phyloP scores from a whole-genome alignment of 2,888 invertebrate species.

The Lasioglossum marginatum region DNA sequence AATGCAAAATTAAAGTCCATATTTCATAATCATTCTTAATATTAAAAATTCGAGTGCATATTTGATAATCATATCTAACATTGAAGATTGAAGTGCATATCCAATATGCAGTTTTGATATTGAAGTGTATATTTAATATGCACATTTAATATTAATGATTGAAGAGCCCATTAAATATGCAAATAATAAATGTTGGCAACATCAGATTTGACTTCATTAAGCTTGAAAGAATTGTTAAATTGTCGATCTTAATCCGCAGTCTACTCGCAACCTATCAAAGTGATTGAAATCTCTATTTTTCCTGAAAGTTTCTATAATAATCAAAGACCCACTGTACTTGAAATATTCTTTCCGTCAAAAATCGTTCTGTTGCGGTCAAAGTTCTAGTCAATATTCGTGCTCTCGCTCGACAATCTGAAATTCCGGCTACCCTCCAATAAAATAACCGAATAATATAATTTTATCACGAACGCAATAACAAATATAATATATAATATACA shows the following conservation, averaged over 20 bases:
- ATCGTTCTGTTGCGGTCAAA: conserved; percentile 54
- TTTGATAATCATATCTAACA: background rate
- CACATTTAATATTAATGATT: background rate
- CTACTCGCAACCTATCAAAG: background rate
- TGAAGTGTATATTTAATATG: background rate
- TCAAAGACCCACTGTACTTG: conserved; percentile 3
- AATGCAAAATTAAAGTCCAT: background rate
- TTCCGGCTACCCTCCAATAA: conserved; percentile 45
- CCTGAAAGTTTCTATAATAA: background rate
- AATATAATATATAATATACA: conserved; percentile 10
- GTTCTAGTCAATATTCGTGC: conserved; percentile 65
- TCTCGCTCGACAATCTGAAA: conserved; percentile 62
- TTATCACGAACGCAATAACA: conserved; percentile 40
- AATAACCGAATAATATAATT: conserved; percentile 43
- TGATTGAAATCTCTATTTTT: conserved; percentile 1
- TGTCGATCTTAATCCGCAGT: background rate
- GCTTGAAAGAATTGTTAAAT: background rate
- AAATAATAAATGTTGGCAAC: background rate
- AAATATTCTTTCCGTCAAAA: conserved; percentile 9
- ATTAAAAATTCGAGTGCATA: background rate
- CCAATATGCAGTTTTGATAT: background rate
- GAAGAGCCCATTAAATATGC: background rate
- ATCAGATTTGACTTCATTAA: background rate
- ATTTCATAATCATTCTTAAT: background rate
- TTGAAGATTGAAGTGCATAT: background rate